Evolutionary conservation across 2,888 invertebrate species (phyloP), one percentile per base, ranked within the genome.

Genomic region (Habroteleia sp.): DNA sequence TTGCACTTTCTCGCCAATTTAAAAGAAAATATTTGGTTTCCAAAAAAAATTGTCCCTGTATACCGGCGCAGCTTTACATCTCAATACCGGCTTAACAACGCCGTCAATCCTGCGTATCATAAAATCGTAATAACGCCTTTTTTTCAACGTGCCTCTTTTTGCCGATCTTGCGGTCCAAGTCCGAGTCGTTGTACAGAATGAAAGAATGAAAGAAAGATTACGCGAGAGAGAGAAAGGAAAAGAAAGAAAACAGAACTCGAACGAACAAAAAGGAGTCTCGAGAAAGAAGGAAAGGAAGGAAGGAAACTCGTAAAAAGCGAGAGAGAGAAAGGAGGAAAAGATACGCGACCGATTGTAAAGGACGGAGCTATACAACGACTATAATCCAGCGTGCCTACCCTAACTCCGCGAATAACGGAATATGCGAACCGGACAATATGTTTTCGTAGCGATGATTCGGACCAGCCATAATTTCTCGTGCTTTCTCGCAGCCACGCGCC

Each of bases 391-490:
- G 52, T 46, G 72, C 65, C 66, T 63, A 66, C 76, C 71, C 74
- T 76, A 68, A 75, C 75, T 42, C 31, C 69, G 65, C 74, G 72
- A 63, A 50, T 69, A 77, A 74, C 65, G 76, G 76, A 69, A 74
- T 56, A 48, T 33, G 31, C 56, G 31, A 60, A 54, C 39, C 74
- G 76, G 71, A 46, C 76, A 68, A 74, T 75, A 63, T 76, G 76
- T 78, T 75, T 77, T 77, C 73, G 63, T 58, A 74, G 80, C 42
- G 69, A 65, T 33, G 62, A 68, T 74, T 68, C 74, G 73, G 60
- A 11, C 60, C 44, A 6, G 50, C 33, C 29, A 58, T 65, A 56
- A 63, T 74, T 74, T 54, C 74, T 60, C 60, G 60, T 48, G 63
- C 68, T 56, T 68, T 62, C 73, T 65, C 66, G 52, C 41, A 39